Evolutionary conservation across 1,140 invertebrate genomes (phyloP).

Genomic region (Caenorhabditis elegans): WBcel235 BX284606.5:14857501-14858000

Average conservation of each 20-base stretch:
- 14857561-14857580: no score
- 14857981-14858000: slow-evolving; percentile 47
- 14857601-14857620: not conserved
- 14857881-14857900: not conserved
- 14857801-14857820: slow-evolving; percentile 79
- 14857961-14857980: slow-evolving; percentile 36
- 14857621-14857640: not conserved
- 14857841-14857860: slow-evolving; percentile 75
- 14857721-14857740: not conserved
- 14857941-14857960: not conserved
- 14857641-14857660: not conserved
- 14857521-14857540: not conserved
- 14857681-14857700: not conserved
- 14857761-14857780: slow-evolving; percentile 82
- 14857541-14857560: not conserved
- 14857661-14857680: not conserved
- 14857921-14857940: not conserved
- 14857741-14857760: slow-evolving; percentile 75
- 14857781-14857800: slow-evolving; percentile 82
- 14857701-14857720: not conserved
- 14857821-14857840: slow-evolving; percentile 82
- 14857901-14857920: not conserved
- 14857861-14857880: slow-evolving; percentile 49
- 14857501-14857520: not conserved
- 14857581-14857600: no score